Conservation (phyloP, 2,888 invertebrate species). For the Tachystola acroxantha region DNA sequence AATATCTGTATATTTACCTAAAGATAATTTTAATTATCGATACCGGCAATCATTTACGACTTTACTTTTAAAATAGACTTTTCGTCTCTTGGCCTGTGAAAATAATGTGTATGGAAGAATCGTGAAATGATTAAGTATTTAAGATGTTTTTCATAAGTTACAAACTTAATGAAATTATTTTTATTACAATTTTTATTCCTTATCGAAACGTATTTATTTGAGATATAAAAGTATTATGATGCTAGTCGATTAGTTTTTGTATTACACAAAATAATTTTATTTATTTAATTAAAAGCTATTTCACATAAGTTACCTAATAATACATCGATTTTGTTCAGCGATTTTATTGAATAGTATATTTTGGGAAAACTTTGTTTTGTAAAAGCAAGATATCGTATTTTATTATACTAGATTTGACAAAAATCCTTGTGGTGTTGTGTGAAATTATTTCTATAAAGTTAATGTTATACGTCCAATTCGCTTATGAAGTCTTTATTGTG, state of each 20-base stretch:
- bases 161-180: constrained; percentile 14
- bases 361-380: background rate
- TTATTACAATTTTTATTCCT: constrained; percentile 9
- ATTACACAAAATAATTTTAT: constrained; percentile 23
- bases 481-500: background rate
- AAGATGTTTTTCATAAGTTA: constrained; percentile 15
- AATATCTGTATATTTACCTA: too few relatives aligned
- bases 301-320: background rate
- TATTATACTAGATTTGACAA: too few relatives aligned
- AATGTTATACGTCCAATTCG: background rate
- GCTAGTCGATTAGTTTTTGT: constrained; percentile 59
- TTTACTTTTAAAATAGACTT: constrained; percentile 58
- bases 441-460: background rate
- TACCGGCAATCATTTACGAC: background rate
- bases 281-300: constrained; percentile 5
- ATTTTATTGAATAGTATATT: background rate
- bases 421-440: too few relatives aligned
- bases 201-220: constrained; percentile 16
- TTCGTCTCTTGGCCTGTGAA: constrained; percentile 62
- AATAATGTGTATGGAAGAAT: constrained; percentile 32
- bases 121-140: constrained; percentile 25
- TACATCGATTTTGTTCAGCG: background rate
- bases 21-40: too few relatives aligned
- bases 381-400: too few relatives aligned
- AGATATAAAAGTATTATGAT: constrained; percentile 62